These are phyloP conservation scores for Coilia nasus DNA, from an alignment of 2,797 vertebrate genomes.

Conservation along the genomic window DNA sequence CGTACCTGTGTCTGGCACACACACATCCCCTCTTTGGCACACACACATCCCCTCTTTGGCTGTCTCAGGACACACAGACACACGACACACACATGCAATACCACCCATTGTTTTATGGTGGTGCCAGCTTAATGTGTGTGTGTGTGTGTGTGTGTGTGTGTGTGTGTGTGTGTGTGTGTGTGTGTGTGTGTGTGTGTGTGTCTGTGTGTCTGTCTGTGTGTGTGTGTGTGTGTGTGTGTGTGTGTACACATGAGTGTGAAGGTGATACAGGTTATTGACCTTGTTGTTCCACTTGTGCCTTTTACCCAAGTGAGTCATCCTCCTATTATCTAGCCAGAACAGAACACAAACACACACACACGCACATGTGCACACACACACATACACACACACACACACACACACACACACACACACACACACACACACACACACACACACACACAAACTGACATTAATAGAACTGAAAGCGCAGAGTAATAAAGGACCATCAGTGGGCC, in stretches of 20 bases:
- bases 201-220: too few relatives aligned
- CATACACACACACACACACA: background rate
- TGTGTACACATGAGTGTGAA: background rate
- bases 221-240: background rate
- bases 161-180: background rate
- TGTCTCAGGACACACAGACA: background rate
- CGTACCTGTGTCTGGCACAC: background rate
- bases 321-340: background rate
- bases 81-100: background rate
- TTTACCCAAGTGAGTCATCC: background rate
- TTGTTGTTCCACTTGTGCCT: constrained; percentile 3
- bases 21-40: background rate
- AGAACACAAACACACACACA: background rate
- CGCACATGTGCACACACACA: background rate
- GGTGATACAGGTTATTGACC: constrained; percentile 8
- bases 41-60: background rate
- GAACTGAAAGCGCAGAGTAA: too few relatives aligned
- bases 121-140: background rate
- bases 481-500: background rate
- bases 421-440: background rate
- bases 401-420: background rate
- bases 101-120: background rate
- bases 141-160: background rate
- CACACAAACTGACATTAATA: background rate
- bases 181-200: too few relatives aligned